Percentiles rank a stretch among this genome's conserved stretches.
Conservation (phyloP, 2,797 vertebrate genomes). For the Lepilemur ruficaudatus region DNA sequence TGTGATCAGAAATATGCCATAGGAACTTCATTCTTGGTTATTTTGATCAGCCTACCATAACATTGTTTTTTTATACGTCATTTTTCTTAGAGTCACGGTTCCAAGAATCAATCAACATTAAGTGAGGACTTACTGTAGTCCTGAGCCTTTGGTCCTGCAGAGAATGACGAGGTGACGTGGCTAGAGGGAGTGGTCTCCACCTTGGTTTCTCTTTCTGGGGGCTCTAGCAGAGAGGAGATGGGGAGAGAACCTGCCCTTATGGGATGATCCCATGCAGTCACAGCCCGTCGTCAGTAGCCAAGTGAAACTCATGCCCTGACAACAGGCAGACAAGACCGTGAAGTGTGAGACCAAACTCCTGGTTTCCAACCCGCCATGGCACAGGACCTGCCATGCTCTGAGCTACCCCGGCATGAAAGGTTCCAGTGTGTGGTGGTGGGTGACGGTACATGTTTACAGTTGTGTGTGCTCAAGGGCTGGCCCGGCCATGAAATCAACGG, state of each 20-base stretch:
- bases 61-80: neutral
- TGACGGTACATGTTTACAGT: accelerated
- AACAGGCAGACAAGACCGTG: neutral
- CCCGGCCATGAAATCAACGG: neutral
- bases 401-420: neutral
- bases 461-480: neutral
- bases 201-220: neutral
- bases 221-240: neutral
- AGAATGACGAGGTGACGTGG: neutral
- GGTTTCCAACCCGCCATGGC: neutral
- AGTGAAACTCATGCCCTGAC: neutral
- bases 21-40: neutral
- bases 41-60: neutral
- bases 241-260: neutral
- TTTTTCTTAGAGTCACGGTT: neutral
- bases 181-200: too few species aligned
- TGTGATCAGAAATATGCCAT: neutral
- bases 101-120: neutral
- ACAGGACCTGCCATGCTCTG: neutral
- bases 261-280: neutral
- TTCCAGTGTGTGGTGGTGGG: accelerated
- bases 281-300: neutral
- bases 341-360: neutral
- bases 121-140: neutral
- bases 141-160: neutral